Evolutionary conservation across 2,113 vertebrate genomes (phyloP), one percentile per base, ranked within the genome.

Genomic region (Electrona antarctica): DNA sequence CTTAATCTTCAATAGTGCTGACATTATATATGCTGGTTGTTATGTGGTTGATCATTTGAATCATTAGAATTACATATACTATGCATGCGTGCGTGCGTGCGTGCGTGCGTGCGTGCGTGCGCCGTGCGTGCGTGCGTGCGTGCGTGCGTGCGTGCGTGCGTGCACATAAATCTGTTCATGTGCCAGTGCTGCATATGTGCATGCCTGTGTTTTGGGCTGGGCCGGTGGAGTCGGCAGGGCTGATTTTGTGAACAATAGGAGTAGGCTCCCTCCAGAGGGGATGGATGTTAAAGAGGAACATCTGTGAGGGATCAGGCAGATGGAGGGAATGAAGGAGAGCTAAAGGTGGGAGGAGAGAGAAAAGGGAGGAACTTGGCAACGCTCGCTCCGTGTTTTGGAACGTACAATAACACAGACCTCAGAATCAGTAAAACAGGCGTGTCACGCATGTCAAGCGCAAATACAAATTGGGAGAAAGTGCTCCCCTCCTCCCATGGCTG

Each of bases 161-260:
- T 60, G 41, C 21, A 21, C 21, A 21, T 21, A 2, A 21, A 21
- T 56, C 21, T 14, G 41, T 58, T 55, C 66, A 62, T 60, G 5
- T 8, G 54, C 12, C 41, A 61, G 15, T 59, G 56, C 10, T 60
- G 66, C 52, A 56, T 21, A 48, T 55, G 64, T 61, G 69, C 64
- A 55, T 14, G 48, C 9, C 47, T 76, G 67, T 61, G 56, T 49
- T 49, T 15, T 74, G 76, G 76, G 81, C 12, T 54, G 67, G 76
- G 75, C 57, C 59, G 21, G 63, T 69, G 45, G 73, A 84, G 74
- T 77, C 81, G 81, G 63, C 67, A 73, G 72, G 77, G 71, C 71
- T 77, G 60, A 70, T 83, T 88, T 89, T 83, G 72, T 85, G 89
- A 90, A 90, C 84, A 86, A 87, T 86, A 78, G 79, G 75, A 83